Conservation (phyloP, 1,140 invertebrate species). For the Leptinotarsa defecta region DNA sequence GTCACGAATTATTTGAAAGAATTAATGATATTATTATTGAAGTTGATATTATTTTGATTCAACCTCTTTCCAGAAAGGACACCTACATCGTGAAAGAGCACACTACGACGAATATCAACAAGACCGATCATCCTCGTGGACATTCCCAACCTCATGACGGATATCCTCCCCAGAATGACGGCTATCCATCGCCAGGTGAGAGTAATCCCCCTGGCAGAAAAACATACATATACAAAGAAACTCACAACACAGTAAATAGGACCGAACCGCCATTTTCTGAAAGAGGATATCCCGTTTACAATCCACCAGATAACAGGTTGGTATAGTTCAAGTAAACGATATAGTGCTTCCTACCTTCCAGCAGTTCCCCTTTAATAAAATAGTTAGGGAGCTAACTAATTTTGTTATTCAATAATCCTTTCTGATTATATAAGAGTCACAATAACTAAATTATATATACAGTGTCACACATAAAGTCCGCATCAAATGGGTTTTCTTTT, state of each 20-base stretch:
- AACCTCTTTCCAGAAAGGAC: constrained; percentile 13
- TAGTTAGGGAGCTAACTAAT: too few species aligned
- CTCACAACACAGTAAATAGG: constrained; percentile 40
- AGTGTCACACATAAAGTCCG: too few species aligned
- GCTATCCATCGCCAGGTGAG: constrained; percentile 22
- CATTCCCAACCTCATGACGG: constrained; percentile 12
- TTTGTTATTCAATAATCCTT: too few species aligned
- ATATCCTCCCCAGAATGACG: constrained; percentile 19
- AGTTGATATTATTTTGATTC: too few species aligned
- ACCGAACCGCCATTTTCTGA: constrained; percentile 26
- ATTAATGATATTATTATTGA: constrained; percentile 39
- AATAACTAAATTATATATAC: too few species aligned
- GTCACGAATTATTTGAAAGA: too few species aligned
- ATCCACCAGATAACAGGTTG: constrained; percentile 24
- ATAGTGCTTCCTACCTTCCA: too few species aligned
- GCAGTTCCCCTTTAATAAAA: too few species aligned
- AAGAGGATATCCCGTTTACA: constrained; percentile 31
- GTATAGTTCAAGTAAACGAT: neutral
- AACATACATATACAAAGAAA: constrained; percentile 48
- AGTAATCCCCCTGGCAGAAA: constrained; percentile 44
- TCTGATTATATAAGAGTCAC: too few species aligned
- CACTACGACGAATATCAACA: constrained; percentile 23
- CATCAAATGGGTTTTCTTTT: too few species aligned
- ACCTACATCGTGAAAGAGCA: constrained; percentile 32
- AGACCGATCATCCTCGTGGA: constrained; percentile 15